Conservation (phyloP, 2,888 invertebrate species). For the Drosophila hamatofila region DNA sequence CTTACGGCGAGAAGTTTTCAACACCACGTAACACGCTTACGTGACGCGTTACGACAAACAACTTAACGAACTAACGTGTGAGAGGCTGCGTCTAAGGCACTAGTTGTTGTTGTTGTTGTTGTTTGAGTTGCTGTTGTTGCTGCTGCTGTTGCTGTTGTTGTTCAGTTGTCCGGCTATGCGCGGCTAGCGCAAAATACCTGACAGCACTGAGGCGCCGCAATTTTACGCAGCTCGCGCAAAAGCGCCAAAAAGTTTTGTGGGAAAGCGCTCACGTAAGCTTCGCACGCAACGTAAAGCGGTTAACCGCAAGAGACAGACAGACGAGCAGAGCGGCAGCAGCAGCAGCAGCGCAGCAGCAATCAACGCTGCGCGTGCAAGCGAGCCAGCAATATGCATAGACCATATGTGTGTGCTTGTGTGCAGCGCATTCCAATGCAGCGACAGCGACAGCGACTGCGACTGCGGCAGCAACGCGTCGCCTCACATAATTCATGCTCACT, state of each 20-base stretch:
- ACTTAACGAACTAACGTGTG: constrained; percentile 59
- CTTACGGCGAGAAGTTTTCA: constrained; percentile 70
- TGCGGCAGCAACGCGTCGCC: constrained; percentile 21
- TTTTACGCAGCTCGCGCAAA: constrained; percentile 53
- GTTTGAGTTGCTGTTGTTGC: constrained; percentile 1
- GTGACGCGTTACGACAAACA: constrained; percentile 49
- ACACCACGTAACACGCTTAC: constrained; percentile 66
- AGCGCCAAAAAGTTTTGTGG: constrained; percentile 56
- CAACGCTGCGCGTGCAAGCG: constrained; percentile 40
- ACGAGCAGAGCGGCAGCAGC: constrained; percentile 27
- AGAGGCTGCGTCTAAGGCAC: constrained; percentile 53
- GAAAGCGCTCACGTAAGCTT: constrained; percentile 57
- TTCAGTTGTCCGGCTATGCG: constrained; percentile 57
- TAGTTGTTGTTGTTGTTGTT: constrained; percentile 23
- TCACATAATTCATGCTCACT: constrained; percentile 65
- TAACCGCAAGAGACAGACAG: constrained; percentile 70
- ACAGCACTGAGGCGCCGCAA: constrained; percentile 57
- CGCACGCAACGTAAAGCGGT: constrained; percentile 66
- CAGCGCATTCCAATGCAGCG: constrained; percentile 51
- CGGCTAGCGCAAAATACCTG: constrained; percentile 68
- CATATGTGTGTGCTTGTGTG: neutral
- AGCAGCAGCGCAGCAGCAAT: constrained; percentile 9
- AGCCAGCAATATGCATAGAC: constrained; percentile 36
- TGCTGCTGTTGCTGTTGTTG: constrained; percentile 13
- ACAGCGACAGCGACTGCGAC: too few relatives aligned